A percentile compares a stretch with the other conserved stretches of the same genome.
Conservation (phyloP, 2,113 vertebrate species). For the Lepus timidus region DNA sequence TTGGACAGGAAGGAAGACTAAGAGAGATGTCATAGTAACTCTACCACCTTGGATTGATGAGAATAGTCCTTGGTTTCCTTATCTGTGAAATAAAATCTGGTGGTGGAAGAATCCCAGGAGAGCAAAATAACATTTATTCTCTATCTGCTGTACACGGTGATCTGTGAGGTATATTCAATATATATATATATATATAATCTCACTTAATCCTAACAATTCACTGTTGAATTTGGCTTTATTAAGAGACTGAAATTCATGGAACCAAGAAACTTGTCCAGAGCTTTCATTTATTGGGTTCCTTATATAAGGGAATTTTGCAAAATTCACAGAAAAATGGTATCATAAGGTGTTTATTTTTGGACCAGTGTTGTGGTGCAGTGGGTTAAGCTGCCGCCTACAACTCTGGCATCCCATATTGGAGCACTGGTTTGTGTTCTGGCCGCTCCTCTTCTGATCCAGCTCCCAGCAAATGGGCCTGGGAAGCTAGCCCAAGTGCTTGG, state of each 20-base stretch:
- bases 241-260: neutral
- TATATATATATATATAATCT: neutral
- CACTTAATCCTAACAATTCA: neutral
- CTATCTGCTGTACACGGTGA: neutral
- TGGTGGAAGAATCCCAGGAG: neutral
- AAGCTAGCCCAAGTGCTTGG: no score
- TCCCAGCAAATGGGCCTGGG: no score
- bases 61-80: neutral
- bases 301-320: neutral
- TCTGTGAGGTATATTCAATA: neutral
- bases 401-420: no score
- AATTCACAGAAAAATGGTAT: no score
- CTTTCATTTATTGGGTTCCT: neutral
- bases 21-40: neutral
- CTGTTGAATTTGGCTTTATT: constrained; percentile 15
- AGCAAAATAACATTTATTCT: neutral
- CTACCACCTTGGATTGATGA: neutral
- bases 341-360: no score
- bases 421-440: no score
- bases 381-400: no score
- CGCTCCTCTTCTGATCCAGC: no score
- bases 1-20: neutral
- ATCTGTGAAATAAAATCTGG: neutral
- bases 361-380: no score
- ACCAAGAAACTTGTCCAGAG: constrained; percentile 24